Conservation (phyloP, 2,888 invertebrate genomes). For the Muscina levida region DNA sequence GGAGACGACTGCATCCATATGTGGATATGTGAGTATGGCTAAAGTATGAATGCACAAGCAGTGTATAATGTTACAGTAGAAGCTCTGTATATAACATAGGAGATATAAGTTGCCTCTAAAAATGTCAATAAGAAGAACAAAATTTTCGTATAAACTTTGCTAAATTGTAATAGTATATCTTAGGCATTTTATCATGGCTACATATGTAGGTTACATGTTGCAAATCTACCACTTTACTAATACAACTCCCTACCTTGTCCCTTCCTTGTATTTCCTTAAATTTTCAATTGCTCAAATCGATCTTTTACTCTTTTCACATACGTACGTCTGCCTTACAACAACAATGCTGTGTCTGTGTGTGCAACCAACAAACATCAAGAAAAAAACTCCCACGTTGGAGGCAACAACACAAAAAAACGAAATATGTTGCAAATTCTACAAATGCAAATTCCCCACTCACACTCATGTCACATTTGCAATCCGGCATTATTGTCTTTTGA, state of each 20-base stretch:
- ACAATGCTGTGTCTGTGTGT: not conserved
- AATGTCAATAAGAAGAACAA: too few relatives aligned
- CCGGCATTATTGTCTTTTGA: not conserved
- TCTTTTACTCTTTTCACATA: too few relatives aligned
- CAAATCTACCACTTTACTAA: too few relatives aligned
- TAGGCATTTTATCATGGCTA: too few relatives aligned
- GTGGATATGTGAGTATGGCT: constrained; percentile 34
- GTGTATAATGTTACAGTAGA: not conserved
- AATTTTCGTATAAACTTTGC: too few relatives aligned
- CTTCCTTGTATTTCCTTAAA: too few relatives aligned
- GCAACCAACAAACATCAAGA: too few relatives aligned
- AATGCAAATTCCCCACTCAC: constrained; percentile 54
- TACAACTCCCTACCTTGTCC: too few relatives aligned
- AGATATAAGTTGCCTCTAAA: too few relatives aligned
- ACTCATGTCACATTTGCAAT: not conserved
- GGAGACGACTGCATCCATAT: constrained; percentile 45
- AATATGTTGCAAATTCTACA: constrained; percentile 58
- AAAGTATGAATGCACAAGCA: constrained; percentile 53
- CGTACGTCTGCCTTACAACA: not conserved
- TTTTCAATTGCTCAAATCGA: not conserved
- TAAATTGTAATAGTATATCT: too few relatives aligned
- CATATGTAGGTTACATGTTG: too few relatives aligned
- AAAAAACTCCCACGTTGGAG: constrained; percentile 63
- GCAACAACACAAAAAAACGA: not conserved
- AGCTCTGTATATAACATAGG: too few relatives aligned